A percentile compares a stretch with the other conserved stretches of the same genome.
Evolutionary conservation across 2,888 invertebrate genomes (phyloP).

Genomic region (Bugula neritina): DNA sequence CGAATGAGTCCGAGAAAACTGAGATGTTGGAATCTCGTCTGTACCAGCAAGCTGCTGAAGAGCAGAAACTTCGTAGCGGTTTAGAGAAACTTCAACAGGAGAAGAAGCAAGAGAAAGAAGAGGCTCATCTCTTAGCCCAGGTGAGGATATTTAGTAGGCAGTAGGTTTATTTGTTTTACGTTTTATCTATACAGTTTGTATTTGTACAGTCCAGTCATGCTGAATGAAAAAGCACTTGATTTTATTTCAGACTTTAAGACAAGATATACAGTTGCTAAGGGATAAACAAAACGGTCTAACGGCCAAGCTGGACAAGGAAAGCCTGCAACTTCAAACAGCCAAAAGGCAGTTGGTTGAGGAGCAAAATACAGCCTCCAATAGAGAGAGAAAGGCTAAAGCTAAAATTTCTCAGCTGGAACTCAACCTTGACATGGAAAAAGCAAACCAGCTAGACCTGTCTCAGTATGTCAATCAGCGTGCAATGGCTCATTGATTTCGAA

Average conservation of each 20-base stretch:
- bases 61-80: not conserved
- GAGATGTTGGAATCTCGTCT: not conserved
- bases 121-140: conserved; percentile 5
- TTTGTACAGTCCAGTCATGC: not conserved
- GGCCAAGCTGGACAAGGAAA: conserved; percentile 11
- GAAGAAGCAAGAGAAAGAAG: not conserved
- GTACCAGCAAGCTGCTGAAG: not conserved
- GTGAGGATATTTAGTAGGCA: not conserved
- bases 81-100: not conserved
- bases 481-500: too few relatives aligned
- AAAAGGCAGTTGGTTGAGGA: conserved; percentile 16
- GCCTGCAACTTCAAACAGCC: not conserved
- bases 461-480: too few relatives aligned
- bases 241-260: not conserved
- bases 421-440: not conserved
- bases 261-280: conserved; percentile 4
- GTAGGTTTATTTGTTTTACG: not conserved
- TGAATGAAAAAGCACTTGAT: not conserved
- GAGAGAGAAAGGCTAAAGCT: not conserved
- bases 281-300: not conserved
- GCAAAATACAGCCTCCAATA: not conserved
- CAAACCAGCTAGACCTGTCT: conserved; percentile 1
- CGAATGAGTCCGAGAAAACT: not conserved
- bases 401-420: not conserved
- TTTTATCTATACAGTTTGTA: too few relatives aligned